Base-by-base conservation (phyloP, 2,888 invertebrate genomes). In the Hemicrepidius hirtus region DNA sequence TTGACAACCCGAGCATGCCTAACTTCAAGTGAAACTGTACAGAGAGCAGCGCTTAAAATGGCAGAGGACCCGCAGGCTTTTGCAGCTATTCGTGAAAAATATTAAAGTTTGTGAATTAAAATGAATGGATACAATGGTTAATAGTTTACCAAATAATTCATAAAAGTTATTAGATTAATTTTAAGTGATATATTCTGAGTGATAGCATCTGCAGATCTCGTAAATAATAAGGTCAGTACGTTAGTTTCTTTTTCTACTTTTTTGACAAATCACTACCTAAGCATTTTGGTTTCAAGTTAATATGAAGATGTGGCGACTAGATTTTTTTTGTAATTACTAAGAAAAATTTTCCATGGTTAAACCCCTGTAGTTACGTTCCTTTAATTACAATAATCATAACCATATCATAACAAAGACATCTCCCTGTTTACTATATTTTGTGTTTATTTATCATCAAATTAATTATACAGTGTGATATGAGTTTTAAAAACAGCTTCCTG, bases 151-250 rank as follows among this genome's bases (percentile, higher is more conserved):
- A 59, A 46, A 5, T 32, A 57, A 40, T 59, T 64, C 28, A 50
- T 64, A 37, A 49, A 41, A 50, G 67, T 64, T 21, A 35, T 21
- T 59, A 18, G 28, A 13, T n/a, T 68, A 63, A 68, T 72, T 49
- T 57, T 13, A 9, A 37, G 35, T 60, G 60, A 60, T 64, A 68
- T 44, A 60, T 41, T 35, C 21, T n/a, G 16, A 44, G 68, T 59
- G 68, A 59, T 69, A 65, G 32, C 16, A 57, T 12, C 44, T 12
- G 20, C 21, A 44, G 64, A 69, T 53, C 41, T 50, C 57, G 32
- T 59, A 69, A 65, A 67, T 72, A 74, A 60, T 74, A 74, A 74
- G 73, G 73, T 74, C 73, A 74, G 73, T 74, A 69, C 65, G 46
- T 68, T 59, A 55, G 59, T 49, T 68, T 68, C 63, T 72, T 63